Evolutionary conservation across 2,113 vertebrate genomes (phyloP), one percentile per base, ranked within the genome.

Genomic region (Odobenus rosmarus): DNA sequence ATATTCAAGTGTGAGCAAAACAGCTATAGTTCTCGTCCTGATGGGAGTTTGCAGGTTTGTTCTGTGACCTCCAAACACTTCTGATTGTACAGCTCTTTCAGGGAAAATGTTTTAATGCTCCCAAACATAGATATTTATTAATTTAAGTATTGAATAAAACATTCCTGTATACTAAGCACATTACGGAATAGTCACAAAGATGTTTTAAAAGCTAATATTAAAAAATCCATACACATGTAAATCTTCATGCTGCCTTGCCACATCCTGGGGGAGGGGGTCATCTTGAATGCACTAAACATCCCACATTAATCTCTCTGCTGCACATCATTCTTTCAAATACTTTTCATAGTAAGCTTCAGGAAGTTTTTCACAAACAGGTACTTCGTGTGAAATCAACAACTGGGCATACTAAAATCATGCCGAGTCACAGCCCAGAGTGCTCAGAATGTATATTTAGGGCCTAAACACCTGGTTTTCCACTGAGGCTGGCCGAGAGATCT

Each of bases 391-490:
- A 72, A 80, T 46, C 33, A 84, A 89, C 13, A 88, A 72, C 53
- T 51, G 11, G 21, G 9, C 21, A 83, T 28, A 23, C 8, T 61
- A 7, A 90, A 84, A 23, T 33, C 26, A 16, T 53, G 15, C 4
- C 6, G 19, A 46, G 62, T 36, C 72, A 67, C 57, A 92, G 77
- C 42, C 39, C 14, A 0, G 1, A 23, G 67, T 5, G 33, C 64
- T 97, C 83, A 69, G 94, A 94, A 95, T 5, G 28, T 77, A 61
- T 91, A 42, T 51, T 97, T 59, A 96, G 23, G 81, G 84, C 69
- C 94, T 8, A 87, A 67, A 90, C 7, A 94, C 16, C 51, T 4
- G 39, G 36, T 19, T 93, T 76, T 89, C 77, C 42, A 7, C 23
- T 23, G 92, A 95, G 59, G 76, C 93, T 87, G 57, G 36, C 36